These are phyloP conservation scores for Bhutanitis thaidina DNA, from an alignment of 2,888 invertebrate species.

Conservation along the genomic window DNA sequence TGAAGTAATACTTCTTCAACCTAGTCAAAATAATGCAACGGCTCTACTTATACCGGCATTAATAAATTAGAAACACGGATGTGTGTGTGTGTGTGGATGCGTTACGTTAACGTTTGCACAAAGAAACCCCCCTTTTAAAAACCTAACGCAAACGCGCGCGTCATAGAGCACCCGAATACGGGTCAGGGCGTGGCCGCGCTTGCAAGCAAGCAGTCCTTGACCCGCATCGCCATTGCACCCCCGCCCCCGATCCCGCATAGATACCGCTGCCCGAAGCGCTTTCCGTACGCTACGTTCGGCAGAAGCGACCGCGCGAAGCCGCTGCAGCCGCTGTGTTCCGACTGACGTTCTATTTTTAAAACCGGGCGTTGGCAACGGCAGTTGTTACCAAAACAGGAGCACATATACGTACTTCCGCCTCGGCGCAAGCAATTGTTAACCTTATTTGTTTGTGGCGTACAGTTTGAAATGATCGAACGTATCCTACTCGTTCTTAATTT, in stretches of 20 bases:
- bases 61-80: too few relatives aligned
- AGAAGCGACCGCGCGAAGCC: conserved; percentile 22
- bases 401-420: not conserved
- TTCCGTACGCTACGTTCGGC: conserved; percentile 15
- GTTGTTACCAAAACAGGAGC: conserved; percentile 13
- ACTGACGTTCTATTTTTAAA: conserved; percentile 36
- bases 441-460: not conserved
- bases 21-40: too few relatives aligned
- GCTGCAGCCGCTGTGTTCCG: conserved; percentile 31
- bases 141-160: conserved; percentile 20
- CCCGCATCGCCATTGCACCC: conserved; percentile 27
- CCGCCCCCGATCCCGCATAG: conserved; percentile 11
- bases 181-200: conserved; percentile 28
- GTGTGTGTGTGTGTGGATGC: too few relatives aligned
- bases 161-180: conserved; percentile 14
- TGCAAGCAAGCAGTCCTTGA: conserved; percentile 31
- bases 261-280: conserved; percentile 25
- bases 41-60: too few relatives aligned
- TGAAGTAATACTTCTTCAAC: too few relatives aligned
- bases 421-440: conserved; percentile 2
- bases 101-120: conserved; percentile 2
- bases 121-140: conserved; percentile 8
- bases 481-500: not conserved
- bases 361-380: conserved; percentile 39
- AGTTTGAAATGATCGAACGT: not conserved